A percentile compares a stretch with the other conserved stretches of the same genome.
Conservation (phyloP, 2,888 invertebrate genomes). For the Neelides folsomi region DNA sequence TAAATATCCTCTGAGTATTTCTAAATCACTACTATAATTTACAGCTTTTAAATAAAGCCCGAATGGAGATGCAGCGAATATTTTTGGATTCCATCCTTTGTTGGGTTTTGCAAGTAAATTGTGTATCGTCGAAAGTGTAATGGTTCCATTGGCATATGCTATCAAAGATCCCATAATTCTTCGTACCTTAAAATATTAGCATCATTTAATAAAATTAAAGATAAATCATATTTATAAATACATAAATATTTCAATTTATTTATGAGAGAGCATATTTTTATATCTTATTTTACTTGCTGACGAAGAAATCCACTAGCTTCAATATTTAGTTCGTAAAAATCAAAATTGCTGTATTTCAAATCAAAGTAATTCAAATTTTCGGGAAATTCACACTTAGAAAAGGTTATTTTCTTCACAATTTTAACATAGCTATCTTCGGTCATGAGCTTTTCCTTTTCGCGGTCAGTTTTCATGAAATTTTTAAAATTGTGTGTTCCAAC, state of each 20-base stretch:
- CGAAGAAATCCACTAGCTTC: conserved; percentile 23
- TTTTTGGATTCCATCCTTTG: conserved; percentile 13
- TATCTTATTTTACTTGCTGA: conserved; percentile 12
- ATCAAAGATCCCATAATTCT: conserved; percentile 25
- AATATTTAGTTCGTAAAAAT: conserved; percentile 17
- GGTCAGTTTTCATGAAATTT: conserved; percentile 16
- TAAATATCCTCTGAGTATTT: conserved; percentile 17
- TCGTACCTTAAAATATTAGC: conserved; percentile 18
- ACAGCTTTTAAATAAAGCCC: conserved; percentile 26
- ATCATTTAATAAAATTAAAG: too few relatives aligned
- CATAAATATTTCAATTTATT: too few relatives aligned
- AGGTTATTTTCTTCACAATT: conserved; percentile 13
- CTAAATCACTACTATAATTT: conserved; percentile 14
- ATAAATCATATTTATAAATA: too few relatives aligned
- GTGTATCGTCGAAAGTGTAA: conserved; percentile 11
- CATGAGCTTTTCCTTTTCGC: neutral
- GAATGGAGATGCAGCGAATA: conserved; percentile 6
- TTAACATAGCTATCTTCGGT: conserved; percentile 11
- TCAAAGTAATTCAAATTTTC: conserved; percentile 1
- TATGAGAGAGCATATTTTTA: neutral
- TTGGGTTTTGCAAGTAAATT: conserved; percentile 24
- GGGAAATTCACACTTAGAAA: conserved; percentile 3
- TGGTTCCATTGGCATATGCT: conserved; percentile 15
- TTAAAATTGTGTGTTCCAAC: conserved; percentile 20
- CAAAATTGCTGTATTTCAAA: neutral